Conservation (phyloP, 2,888 invertebrate genomes). For the Osmoderma eremita region DNA sequence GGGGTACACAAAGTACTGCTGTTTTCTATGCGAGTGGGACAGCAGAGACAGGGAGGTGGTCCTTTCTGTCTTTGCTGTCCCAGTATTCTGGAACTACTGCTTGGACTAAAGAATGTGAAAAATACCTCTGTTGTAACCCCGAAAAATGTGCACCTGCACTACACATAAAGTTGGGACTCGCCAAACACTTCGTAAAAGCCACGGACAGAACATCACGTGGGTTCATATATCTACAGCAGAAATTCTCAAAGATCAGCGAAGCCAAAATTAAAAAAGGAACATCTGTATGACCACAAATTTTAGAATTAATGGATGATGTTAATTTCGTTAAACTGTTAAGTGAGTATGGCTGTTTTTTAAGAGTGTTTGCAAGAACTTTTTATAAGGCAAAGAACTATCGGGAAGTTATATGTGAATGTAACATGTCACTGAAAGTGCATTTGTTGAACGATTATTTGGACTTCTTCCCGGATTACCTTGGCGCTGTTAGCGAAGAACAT, state of each 20-base stretch:
- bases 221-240: too few relatives aligned
- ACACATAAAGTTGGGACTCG: background rate
- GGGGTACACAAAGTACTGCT: slow-evolving; percentile 12
- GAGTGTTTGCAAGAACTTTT: background rate
- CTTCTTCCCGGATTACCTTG: background rate
- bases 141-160: background rate
- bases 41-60: slow-evolving; percentile 11
- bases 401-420: too few relatives aligned
- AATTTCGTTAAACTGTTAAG: too few relatives aligned
- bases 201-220: background rate
- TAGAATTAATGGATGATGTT: too few relatives aligned
- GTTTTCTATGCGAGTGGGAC: slow-evolving; percentile 23
- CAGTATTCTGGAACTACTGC: background rate
- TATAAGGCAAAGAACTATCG: background rate
- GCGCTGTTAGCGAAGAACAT: background rate
- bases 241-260: too few relatives aligned
- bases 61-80: background rate
- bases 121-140: background rate
- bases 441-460: background rate
- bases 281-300: too few relatives aligned
- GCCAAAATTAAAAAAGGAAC: too few relatives aligned
- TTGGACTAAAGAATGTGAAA: background rate
- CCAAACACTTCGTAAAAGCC: background rate
- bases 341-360: too few relatives aligned
- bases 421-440: too few relatives aligned